These are phyloP conservation scores for Balearica regulorum DNA, from an alignment of 2,797 vertebrate genomes.

Conservation along the genomic window DNA sequence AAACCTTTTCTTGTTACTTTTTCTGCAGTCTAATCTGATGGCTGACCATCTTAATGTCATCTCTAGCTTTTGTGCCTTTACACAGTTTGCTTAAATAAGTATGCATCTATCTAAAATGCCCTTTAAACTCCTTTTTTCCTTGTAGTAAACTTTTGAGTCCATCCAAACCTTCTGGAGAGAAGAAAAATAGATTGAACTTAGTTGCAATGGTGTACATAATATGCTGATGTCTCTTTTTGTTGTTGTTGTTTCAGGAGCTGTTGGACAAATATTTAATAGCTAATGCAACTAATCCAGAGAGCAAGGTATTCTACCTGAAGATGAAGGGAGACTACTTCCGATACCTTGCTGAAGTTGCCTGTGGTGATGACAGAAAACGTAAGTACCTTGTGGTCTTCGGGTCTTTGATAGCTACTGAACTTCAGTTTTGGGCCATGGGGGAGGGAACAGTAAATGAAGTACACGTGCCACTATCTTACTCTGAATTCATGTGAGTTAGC, in stretches of 20 bases:
- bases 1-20: neutral
- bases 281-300: constrained; percentile 84
- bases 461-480: neutral
- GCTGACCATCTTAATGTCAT: neutral
- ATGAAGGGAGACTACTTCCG: constrained; percentile 99
- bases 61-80: neutral
- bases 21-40: neutral
- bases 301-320: constrained; percentile 98
- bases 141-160: neutral
- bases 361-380: constrained; percentile 83
- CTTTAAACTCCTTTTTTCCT: neutral
- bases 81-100: neutral
- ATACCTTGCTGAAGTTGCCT: constrained; percentile 97
- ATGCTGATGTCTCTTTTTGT: neutral
- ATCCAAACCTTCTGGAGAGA: neutral
- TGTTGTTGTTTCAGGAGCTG: constrained; percentile 78
- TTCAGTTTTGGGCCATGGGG: neutral
- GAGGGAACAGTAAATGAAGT: neutral
- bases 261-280: constrained; percentile 89
- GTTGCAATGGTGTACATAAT: neutral
- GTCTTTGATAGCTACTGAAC: neutral
- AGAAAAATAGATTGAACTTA: neutral
- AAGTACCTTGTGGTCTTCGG: constrained; percentile 30
- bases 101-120: neutral
- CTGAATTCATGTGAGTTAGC: neutral